Percentiles rank a stretch among this genome's conserved stretches.
phyloP scores from a whole-genome alignment of 2,113 vertebrate genomes.

The Anarrhichthys ocellatus region DNA sequence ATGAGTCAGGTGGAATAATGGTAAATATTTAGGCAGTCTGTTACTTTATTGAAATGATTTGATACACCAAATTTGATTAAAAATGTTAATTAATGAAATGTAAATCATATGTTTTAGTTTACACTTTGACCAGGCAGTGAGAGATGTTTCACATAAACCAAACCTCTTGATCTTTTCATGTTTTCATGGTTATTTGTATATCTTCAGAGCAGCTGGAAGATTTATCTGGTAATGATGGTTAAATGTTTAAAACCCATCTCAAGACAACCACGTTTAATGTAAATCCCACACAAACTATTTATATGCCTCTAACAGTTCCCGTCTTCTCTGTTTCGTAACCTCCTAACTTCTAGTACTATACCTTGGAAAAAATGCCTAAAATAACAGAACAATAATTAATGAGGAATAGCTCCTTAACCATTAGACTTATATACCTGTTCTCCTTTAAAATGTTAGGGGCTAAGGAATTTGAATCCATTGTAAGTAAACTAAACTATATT shows the following conservation, averaged over 20 bases:
- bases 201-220: not conserved
- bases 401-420: not conserved
- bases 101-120: not conserved
- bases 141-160: not conserved
- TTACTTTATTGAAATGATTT: not conserved
- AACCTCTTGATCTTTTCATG: not conserved
- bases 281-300: not conserved
- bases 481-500: not conserved
- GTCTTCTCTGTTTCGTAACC: not conserved
- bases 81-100: not conserved
- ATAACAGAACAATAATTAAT: not conserved
- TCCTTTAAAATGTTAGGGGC: not conserved
- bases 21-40: not conserved
- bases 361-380: not conserved
- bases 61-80: not conserved
- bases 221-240: not conserved
- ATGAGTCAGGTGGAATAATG: not conserved
- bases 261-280: not conserved
- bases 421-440: too few species aligned
- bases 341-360: not conserved
- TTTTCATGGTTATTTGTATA: not conserved
- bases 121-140: not conserved
- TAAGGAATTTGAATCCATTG: not conserved
- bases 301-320: too few species aligned
- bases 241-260: not conserved